phyloP scores from a whole-genome alignment of 1,140 invertebrate species.

The Nasonia longicornis region DNA sequence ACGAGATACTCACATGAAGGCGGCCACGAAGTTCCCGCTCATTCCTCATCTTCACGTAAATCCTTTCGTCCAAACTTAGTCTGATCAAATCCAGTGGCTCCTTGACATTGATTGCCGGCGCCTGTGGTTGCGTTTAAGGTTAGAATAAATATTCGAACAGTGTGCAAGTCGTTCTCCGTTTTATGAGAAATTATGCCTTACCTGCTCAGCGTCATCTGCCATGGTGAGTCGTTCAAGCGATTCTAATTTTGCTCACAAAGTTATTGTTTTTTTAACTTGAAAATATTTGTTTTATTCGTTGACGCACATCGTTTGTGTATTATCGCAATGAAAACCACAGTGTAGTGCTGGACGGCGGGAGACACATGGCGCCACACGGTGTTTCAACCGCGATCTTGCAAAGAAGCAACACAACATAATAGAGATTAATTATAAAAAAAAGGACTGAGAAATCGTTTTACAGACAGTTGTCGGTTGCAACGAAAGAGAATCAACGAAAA shows the following conservation, averaged over 20 bases:
- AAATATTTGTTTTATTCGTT: neutral
- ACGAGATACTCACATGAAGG: constrained; percentile 85
- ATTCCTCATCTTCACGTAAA: constrained; percentile 99
- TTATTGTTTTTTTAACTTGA: neutral
- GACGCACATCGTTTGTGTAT: neutral
- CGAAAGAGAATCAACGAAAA: too few relatives aligned
- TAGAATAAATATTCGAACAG: constrained; percentile 13
- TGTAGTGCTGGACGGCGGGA: too few relatives aligned
- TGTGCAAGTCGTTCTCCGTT: neutral
- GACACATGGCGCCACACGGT: neutral
- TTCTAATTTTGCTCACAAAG: neutral
- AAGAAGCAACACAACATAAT: too few relatives aligned
- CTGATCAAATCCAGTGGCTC: constrained; percentile 97
- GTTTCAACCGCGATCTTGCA: too few relatives aligned
- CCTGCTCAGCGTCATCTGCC: constrained; percentile 68
- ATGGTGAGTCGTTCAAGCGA: constrained; percentile 47
- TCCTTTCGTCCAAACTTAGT: constrained; percentile 95
- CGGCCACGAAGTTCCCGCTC: constrained; percentile 94
- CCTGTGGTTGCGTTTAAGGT: constrained; percentile 64
- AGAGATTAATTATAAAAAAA: too few relatives aligned
- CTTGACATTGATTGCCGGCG: constrained; percentile 90
- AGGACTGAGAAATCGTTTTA: too few relatives aligned
- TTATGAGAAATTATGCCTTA: constrained; percentile 47
- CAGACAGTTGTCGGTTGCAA: too few relatives aligned
- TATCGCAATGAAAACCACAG: neutral